Evolutionary conservation across 1,140 invertebrate genomes (phyloP).

Genomic region (Kradibia gibbosae): DNA sequence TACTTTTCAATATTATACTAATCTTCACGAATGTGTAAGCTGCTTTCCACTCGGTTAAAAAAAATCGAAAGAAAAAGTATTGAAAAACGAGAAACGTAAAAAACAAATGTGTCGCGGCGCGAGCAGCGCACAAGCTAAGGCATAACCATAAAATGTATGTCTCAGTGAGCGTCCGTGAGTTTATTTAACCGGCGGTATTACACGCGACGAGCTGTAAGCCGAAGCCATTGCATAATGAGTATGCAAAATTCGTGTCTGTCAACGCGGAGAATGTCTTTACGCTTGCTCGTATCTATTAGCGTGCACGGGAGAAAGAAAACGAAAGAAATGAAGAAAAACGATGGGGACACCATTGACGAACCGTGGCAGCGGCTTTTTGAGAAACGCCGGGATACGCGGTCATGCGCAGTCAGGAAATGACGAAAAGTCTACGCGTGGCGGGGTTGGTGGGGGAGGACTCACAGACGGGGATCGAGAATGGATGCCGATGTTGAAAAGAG

Average conservation of each 20-base stretch:
- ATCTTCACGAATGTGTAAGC: background rate
- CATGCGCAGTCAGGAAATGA: constrained; percentile 35
- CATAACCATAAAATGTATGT: background rate
- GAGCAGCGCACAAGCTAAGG: background rate
- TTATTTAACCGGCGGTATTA: background rate
- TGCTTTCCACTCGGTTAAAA: background rate
- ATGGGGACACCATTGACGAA: background rate
- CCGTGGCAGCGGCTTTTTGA: constrained; percentile 37
- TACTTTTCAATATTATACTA: background rate
- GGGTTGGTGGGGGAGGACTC: background rate
- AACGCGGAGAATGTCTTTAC: background rate
- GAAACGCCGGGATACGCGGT: constrained; percentile 5
- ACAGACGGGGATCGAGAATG: too few species aligned
- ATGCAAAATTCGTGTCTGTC: constrained; percentile 17
- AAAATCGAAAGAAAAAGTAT: too few species aligned
- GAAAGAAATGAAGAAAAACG: background rate
- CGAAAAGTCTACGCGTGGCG: constrained; percentile 23
- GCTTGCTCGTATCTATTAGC: background rate
- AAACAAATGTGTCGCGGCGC: background rate
- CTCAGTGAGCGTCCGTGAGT: background rate
- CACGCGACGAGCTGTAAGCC: background rate
- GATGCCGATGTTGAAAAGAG: too few species aligned
- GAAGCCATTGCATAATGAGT: constrained; percentile 38
- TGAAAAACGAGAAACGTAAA: too few species aligned
- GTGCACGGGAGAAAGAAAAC: background rate